These are phyloP conservation scores for Poecilobothrus nobilitatus DNA, from an alignment of 2,888 invertebrate genomes.

Conservation along the genomic window DNA sequence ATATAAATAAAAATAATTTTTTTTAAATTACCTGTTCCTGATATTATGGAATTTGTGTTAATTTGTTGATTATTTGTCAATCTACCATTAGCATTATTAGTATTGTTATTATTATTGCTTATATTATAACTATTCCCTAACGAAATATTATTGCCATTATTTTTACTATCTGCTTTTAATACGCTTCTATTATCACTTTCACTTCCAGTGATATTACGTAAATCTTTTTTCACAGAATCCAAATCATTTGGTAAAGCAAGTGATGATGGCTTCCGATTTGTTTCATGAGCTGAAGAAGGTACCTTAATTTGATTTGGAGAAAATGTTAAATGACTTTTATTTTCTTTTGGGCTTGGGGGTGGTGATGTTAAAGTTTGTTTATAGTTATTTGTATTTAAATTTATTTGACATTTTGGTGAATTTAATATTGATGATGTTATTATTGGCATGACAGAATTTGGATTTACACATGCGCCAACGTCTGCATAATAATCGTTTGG, in stretches of 20 bases:
- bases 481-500: constrained; percentile 59
- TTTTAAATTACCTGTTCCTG: constrained; percentile 12
- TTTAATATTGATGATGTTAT: constrained; percentile 47
- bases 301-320: constrained; percentile 62
- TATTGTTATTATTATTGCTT: constrained; percentile 1
- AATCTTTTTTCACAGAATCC: constrained; percentile 8
- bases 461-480: constrained; percentile 66
- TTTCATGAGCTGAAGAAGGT: not conserved
- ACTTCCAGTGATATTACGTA: not conserved
- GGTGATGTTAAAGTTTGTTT: constrained; percentile 40
- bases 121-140: not conserved
- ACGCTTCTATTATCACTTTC: not conserved
- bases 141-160: not conserved
- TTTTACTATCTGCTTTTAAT: not conserved
- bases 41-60: not conserved
- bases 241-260: not conserved
- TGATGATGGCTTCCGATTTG: constrained; percentile 4
- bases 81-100: not conserved
- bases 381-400: constrained; percentile 28
- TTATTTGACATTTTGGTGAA: constrained; percentile 35
- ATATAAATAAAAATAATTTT: too few relatives aligned
- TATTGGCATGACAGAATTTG: constrained; percentile 80
- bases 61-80: not conserved
- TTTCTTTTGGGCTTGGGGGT: constrained; percentile 55
- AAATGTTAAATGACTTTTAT: constrained; percentile 63